A percentile compares a stretch with the other conserved stretches of the same genome.
Conservation (phyloP, 2,113 vertebrate genomes). For the Sphaerodactylus townsendi region DNA sequence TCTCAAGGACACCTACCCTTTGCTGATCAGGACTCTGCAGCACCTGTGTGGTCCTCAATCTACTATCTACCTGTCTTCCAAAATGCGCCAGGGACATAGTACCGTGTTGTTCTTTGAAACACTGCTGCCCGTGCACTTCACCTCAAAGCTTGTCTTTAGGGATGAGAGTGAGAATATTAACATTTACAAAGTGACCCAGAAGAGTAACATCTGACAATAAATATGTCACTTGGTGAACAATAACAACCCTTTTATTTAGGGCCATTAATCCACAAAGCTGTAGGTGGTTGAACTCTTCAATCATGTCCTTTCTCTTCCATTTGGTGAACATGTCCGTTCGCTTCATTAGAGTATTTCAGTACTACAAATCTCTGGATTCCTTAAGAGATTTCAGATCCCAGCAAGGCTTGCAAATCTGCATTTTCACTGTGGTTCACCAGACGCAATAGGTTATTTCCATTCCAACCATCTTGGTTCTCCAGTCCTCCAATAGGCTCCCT, state of each 20-base stretch:
- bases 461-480: neutral
- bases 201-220: neutral
- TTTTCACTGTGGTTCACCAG: neutral
- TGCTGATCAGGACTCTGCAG: slow-evolving; percentile 78
- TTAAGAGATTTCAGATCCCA: neutral
- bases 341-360: neutral
- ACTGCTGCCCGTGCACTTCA: slow-evolving; percentile 75
- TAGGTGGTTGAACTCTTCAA: neutral
- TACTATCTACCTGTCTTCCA: slow-evolving; percentile 79
- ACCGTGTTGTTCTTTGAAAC: slow-evolving; percentile 75
- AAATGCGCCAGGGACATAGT: slow-evolving; percentile 81
- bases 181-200: slow-evolving; percentile 74
- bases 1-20: slow-evolving; percentile 78
- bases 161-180: slow-evolving; percentile 78
- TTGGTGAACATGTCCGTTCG: neutral
- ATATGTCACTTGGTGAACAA: neutral
- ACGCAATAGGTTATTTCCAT: too few relatives aligned
- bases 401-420: neutral
- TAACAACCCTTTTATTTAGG: neutral
- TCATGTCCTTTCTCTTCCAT: neutral
- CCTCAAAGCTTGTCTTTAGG: slow-evolving; percentile 70
- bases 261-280: neutral
- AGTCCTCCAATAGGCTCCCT: neutral
- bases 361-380: neutral
- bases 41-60: slow-evolving; percentile 77